phyloP scores from a whole-genome alignment of 2,888 invertebrate species.

The Thera obeliscata region DNA sequence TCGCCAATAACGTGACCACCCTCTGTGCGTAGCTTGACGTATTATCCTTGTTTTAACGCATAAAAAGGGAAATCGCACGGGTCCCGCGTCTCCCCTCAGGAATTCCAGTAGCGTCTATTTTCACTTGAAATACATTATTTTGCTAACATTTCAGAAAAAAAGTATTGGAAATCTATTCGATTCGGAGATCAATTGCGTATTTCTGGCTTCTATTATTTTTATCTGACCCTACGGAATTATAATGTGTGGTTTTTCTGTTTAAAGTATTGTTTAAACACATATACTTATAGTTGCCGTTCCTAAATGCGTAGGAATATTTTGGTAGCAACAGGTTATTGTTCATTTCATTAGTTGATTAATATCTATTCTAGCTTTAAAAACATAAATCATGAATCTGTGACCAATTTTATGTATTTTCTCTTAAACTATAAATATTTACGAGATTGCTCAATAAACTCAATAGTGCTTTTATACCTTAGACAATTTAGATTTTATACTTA shows the following conservation, averaged over 20 bases:
- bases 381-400: not conserved
- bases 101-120: slow-evolving; percentile 26
- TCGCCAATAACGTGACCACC: slow-evolving; percentile 55
- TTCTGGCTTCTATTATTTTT: not conserved
- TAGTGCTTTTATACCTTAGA: not conserved
- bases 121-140: slow-evolving; percentile 33
- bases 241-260: no score
- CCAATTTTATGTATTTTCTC: not conserved
- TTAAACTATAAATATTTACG: slow-evolving; percentile 11
- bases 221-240: not conserved
- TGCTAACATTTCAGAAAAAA: slow-evolving; percentile 17
- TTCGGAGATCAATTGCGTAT: slow-evolving; percentile 5
- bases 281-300: no score
- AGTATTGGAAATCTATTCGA: not conserved
- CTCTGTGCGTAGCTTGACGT: slow-evolving; percentile 56
- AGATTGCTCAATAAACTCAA: slow-evolving; percentile 7
- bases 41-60: slow-evolving; percentile 52
- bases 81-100: slow-evolving; percentile 21
- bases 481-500: no score
- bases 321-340: not conserved
- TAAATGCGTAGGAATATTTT: not conserved
- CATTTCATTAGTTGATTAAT: not conserved
- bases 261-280: no score
- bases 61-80: slow-evolving; percentile 55
- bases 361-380: not conserved